Percentiles rank a stretch among this genome's conserved stretches.
Evolutionary conservation across 2,888 invertebrate genomes (phyloP).

Genomic region (Drosophila pegasa): DNA sequence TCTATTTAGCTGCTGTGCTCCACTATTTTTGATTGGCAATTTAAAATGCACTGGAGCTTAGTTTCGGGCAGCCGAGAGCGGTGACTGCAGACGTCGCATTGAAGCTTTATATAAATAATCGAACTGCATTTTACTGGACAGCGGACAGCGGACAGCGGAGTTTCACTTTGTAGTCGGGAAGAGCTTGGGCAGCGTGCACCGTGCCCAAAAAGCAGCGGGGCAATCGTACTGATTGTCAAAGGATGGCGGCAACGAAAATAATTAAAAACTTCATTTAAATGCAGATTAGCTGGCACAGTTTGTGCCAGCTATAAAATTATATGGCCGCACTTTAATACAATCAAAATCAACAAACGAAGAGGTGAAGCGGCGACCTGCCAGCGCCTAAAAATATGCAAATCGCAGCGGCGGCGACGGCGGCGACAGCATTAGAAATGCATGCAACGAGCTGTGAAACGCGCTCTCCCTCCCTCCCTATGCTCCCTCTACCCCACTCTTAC

Average conservation of each 20-base stretch:
- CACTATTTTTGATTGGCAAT: slow-evolving; percentile 76
- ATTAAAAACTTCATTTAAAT: slow-evolving; percentile 81
- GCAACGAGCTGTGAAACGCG: slow-evolving; percentile 56
- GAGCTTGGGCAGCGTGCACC: slow-evolving; percentile 33
- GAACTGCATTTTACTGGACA: slow-evolving; percentile 72
- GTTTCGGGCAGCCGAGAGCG: slow-evolving; percentile 15
- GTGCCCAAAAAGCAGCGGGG: slow-evolving; percentile 31
- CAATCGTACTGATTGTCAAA: slow-evolving; percentile 73
- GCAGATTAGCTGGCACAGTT: slow-evolving; percentile 74
- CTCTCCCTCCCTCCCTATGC: neutral
- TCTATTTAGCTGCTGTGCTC: slow-evolving; percentile 28
- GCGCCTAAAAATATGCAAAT: slow-evolving; percentile 77
- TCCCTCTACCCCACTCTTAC: too few relatives aligned
- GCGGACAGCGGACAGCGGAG: too few relatives aligned
- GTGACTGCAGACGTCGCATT: slow-evolving; percentile 41
- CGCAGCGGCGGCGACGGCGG: slow-evolving; percentile 19
- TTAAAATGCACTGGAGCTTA: slow-evolving; percentile 63
- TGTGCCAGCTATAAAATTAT: slow-evolving; percentile 68
- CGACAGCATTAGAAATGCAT: slow-evolving; percentile 65
- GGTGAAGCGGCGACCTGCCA: slow-evolving; percentile 3
- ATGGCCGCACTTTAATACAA: slow-evolving; percentile 61
- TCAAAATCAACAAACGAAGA: slow-evolving; percentile 50
- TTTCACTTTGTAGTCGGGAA: slow-evolving; percentile 45
- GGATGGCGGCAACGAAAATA: slow-evolving; percentile 71
- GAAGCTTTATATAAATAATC: slow-evolving; percentile 77